Conservation (phyloP, 2,797 vertebrate species). For the Meda fulgida region DNA sequence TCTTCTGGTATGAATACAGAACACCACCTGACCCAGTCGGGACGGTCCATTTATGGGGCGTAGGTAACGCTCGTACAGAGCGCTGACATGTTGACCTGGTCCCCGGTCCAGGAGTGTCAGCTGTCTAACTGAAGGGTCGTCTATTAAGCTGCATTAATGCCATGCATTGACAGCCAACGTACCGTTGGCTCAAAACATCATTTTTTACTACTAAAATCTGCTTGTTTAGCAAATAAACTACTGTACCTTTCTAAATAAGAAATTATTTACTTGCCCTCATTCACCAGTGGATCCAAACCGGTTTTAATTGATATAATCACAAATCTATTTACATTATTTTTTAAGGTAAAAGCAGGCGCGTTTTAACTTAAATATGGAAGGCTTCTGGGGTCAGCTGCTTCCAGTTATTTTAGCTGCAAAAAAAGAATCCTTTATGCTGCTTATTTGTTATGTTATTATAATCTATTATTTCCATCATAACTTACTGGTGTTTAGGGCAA, state of each 20-base stretch:
- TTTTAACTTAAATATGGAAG: background rate
- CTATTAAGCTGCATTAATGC: background rate
- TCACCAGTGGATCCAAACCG: background rate
- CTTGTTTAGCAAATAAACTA: background rate
- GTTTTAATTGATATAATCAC: background rate
- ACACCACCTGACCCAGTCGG: conserved; percentile 20
- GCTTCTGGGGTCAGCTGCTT: background rate
- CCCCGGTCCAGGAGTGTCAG: background rate
- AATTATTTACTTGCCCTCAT: background rate
- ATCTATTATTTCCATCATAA: background rate
- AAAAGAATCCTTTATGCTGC: background rate
- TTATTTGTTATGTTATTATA: background rate
- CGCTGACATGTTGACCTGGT: background rate
- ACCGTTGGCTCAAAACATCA: background rate
- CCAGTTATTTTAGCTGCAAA: background rate
- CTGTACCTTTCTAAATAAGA: background rate
- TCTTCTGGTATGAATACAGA: conserved; percentile 37
- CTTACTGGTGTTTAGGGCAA: background rate
- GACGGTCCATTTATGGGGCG: background rate
- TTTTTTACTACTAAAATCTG: background rate
- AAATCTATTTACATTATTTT: background rate
- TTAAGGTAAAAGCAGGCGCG: background rate
- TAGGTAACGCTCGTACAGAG: background rate
- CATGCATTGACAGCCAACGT: background rate
- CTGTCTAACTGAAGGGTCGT: conserved; percentile 1